phyloP scores from a whole-genome alignment of 64 coral and sea anemone genomes.

The Platygyra sinensis region DNA sequence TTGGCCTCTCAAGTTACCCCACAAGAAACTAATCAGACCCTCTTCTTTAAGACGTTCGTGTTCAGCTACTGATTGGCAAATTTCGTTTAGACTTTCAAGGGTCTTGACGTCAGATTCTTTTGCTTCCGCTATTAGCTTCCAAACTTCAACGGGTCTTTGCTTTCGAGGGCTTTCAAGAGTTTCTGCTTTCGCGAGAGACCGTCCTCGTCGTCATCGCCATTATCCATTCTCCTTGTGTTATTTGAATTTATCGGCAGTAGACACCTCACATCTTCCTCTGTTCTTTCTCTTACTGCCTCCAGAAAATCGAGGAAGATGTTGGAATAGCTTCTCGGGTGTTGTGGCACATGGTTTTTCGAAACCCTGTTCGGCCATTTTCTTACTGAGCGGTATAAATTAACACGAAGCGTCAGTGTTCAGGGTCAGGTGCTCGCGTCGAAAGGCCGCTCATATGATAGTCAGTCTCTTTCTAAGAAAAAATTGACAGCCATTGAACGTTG shows the following conservation, averaged over 20 bases:
- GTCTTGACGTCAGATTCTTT: not conserved
- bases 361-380: not conserved
- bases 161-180: constrained; percentile 13
- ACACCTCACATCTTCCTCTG: not conserved
- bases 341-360: not conserved
- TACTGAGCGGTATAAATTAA: not conserved
- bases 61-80: not conserved
- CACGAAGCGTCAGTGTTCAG: too few relatives aligned
- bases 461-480: too few relatives aligned
- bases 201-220: not conserved
- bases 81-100: not conserved
- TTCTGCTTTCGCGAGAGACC: not conserved
- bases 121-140: constrained; percentile 1
- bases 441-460: too few relatives aligned
- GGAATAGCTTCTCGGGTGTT: not conserved
- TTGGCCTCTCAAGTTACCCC: not conserved
- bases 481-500: too few relatives aligned
- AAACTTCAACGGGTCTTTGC: not conserved
- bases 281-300: not conserved
- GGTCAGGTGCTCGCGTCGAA: too few relatives aligned
- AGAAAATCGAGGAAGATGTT: not conserved
- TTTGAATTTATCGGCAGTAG: not conserved
- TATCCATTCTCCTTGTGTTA: not conserved
- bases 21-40: not conserved
- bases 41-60: not conserved